phyloP scores from a whole-genome alignment of 2,888 invertebrate species.

The Zhengitettix transpicula region DNA sequence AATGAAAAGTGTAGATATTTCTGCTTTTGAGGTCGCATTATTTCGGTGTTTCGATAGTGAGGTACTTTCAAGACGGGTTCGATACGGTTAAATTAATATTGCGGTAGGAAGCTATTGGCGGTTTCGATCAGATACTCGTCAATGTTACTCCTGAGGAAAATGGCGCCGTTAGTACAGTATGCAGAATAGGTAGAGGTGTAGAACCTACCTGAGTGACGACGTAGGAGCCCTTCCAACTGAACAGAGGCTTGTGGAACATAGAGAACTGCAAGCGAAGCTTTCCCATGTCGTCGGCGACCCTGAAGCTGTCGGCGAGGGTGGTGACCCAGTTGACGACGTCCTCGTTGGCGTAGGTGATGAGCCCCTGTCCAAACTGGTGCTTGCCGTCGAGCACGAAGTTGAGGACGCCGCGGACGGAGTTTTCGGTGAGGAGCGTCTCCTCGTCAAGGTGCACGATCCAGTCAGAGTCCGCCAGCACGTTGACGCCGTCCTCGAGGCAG shows the following conservation, averaged over 20 bases:
- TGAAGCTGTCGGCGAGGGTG: slow-evolving; percentile 85
- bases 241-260: slow-evolving; percentile 83
- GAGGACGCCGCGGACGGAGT: slow-evolving; percentile 73
- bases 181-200: no score
- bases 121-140: no score
- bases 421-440: slow-evolving; percentile 86
- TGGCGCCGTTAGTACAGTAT: no score
- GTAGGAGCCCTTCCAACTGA: slow-evolving; percentile 97
- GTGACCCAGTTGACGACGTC: slow-evolving; percentile 94
- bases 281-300: slow-evolving; percentile 96
- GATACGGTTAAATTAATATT: no score
- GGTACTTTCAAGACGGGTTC: no score
- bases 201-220: slow-evolving; percentile 78
- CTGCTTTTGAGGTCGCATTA: no score
- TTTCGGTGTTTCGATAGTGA: no score
- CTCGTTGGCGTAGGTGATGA: slow-evolving; percentile 92
- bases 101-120: no score
- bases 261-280: slow-evolving; percentile 84
- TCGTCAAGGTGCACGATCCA: slow-evolving; percentile 98
- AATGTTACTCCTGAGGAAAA: no score
- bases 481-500: slow-evolving; percentile 81
- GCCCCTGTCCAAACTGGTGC: slow-evolving; percentile 88
- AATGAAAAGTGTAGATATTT: no score
- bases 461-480: slow-evolving; percentile 67
- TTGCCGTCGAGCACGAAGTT: slow-evolving; percentile 91